Evolutionary conservation across 2,113 vertebrate species (phyloP), one percentile per base, ranked within the genome.

Genomic region (Nycticorax nycticorax): DNA sequence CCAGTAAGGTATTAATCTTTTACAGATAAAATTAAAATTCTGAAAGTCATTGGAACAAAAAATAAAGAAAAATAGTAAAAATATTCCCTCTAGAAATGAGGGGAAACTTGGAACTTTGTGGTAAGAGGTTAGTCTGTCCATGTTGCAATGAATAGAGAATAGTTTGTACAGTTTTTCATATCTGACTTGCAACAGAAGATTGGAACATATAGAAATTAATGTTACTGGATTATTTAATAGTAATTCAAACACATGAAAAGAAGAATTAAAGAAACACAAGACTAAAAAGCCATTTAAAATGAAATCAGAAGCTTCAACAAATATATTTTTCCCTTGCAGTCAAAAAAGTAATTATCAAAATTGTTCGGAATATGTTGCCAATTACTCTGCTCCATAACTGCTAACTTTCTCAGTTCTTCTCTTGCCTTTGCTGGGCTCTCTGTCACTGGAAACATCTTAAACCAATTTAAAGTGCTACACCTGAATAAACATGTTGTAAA

Each of bases 401-500:
- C 96, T 97, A 97, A 96, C 85, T 98, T 98, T 98, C 96, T 98
- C 92, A 90, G 96, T 96, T 98, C 93, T 96, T 96, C 96, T 86
- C 89, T 67, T 95, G 89, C 94, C 92, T 98, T 97, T 96, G 93
- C 97, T 94, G 90, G 94, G 68, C 91, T 98, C 93, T 97, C 97
- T 98, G 98, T 98, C 98, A 98, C 97, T 98, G 98, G 97, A 98
- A 98, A 98, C 98, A 98, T 98, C 98, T 98, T 98, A 98, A 98
- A 98, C 98, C 98, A 98, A 98, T 98, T 98, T 98, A 97, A 98
- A 98, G 98, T 97, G 97, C 97, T 98, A 98, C 98, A 99, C 98
- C 98, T 99, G 98, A 98, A 98, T 98, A 98, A 99, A 99, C 98
- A 99, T 97, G 97, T 98, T 98, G 98, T 98, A 98, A 98, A 98